A percentile compares a stretch with the other conserved stretches of the same genome.
Evolutionary conservation across 2,888 invertebrate genomes (phyloP).

Genomic region (Ischnura elegans): DNA sequence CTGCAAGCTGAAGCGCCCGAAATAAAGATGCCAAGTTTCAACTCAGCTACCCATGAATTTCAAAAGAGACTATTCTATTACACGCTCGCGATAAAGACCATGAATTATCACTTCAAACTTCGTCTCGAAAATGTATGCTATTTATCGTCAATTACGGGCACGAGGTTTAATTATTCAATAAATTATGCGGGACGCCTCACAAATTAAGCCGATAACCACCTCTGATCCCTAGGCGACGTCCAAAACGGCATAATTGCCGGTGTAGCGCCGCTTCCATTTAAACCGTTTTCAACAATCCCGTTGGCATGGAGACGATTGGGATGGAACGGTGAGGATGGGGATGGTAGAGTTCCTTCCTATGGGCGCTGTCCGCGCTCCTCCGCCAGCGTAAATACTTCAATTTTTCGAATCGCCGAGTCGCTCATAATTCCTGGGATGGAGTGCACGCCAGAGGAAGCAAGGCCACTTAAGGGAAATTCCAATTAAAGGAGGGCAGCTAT

Average conservation of each 20-base stretch:
- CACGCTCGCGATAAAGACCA: background rate
- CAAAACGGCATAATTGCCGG: background rate
- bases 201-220: background rate
- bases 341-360: background rate
- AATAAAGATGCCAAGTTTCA: background rate
- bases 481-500: constrained; percentile 44
- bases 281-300: background rate
- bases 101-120: constrained; percentile 20
- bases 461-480: constrained; percentile 46
- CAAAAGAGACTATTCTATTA: background rate
- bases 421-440: background rate
- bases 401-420: background rate
- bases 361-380: background rate
- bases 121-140: background rate
- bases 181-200: background rate
- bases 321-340: background rate
- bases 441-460: background rate
- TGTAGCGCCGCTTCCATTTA: background rate
- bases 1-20: background rate
- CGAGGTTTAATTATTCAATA: constrained; percentile 27
- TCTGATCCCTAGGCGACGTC: background rate
- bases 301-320: background rate
- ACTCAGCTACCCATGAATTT: background rate
- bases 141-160: constrained; percentile 26
- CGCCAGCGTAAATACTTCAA: constrained; percentile 2